phyloP scores from a whole-genome alignment of 2,797 vertebrate species.

The Benthosema pterotum region DNA sequence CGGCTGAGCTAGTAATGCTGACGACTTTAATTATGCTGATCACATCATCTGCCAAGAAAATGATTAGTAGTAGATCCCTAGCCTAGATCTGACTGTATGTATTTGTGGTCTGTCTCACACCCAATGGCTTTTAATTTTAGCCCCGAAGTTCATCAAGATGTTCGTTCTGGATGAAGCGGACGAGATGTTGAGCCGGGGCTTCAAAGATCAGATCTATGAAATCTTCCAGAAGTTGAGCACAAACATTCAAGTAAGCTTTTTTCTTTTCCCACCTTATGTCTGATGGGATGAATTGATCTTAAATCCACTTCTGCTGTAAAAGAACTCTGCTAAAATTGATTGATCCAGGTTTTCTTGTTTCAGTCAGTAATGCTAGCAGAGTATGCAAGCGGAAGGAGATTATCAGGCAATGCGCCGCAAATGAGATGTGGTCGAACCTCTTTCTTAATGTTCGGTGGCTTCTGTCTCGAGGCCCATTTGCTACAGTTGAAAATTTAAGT shows the following conservation, averaged over 20 bases:
- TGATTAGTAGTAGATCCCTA: too few species aligned
- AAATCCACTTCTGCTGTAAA: slow-evolving; percentile 83
- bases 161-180: slow-evolving; percentile 99
- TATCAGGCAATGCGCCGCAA: slow-evolving; percentile 74
- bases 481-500: slow-evolving; percentile 70
- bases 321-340: slow-evolving; percentile 91
- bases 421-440: slow-evolving; percentile 88
- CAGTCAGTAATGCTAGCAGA: slow-evolving; percentile 88
- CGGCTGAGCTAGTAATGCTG: too few species aligned
- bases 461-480: slow-evolving; percentile 86
- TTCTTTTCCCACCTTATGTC: neutral
- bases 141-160: slow-evolving; percentile 97
- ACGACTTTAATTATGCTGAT: too few species aligned
- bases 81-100: too few species aligned
- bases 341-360: slow-evolving; percentile 76
- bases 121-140: slow-evolving; percentile 60
- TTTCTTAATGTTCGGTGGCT: slow-evolving; percentile 97
- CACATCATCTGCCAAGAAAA: too few species aligned
- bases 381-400: slow-evolving; percentile 85
- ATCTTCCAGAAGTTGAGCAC: slow-evolving; percentile 98
- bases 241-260: slow-evolving; percentile 91
- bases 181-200: slow-evolving; percentile 98
- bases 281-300: neutral
- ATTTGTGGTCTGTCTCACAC: neutral
- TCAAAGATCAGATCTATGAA: slow-evolving; percentile 99